phyloP scores from a whole-genome alignment of 2,113 vertebrate genomes.

The Nesogale talazaci region DNA sequence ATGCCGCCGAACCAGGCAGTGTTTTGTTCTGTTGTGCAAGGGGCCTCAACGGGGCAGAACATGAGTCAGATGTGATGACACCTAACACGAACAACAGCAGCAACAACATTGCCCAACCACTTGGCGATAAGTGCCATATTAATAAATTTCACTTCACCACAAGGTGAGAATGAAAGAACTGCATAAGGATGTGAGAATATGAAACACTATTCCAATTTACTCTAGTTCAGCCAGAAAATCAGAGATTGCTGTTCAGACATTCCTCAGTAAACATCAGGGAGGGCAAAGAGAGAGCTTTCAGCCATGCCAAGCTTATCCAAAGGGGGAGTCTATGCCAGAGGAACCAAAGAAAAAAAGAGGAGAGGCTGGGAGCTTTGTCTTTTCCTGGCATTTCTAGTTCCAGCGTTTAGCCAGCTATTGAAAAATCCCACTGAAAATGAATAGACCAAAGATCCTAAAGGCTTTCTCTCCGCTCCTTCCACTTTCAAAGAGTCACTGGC shows the following conservation, averaged over 20 bases:
- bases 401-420: background rate
- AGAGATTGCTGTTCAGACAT: background rate
- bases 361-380: background rate
- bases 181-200: background rate
- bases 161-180: background rate
- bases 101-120: too few species aligned
- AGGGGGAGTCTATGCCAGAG: background rate
- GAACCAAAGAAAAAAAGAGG: background rate
- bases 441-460: background rate
- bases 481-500: background rate
- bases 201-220: background rate
- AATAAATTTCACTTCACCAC: too few species aligned
- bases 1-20: too few species aligned
- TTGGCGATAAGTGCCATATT: too few species aligned
- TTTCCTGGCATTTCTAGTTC: background rate
- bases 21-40: too few species aligned
- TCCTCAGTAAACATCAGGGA: background rate
- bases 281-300: background rate
- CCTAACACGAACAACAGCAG: too few species aligned
- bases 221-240: slow-evolving; percentile 17
- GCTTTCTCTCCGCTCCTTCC: background rate
- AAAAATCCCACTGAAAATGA: background rate
- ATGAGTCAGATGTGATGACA: too few species aligned
- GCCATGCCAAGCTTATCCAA: background rate
- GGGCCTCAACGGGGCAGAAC: too few species aligned